Conservation (phyloP, 2,888 invertebrate species). For the Gibbula magus region DNA sequence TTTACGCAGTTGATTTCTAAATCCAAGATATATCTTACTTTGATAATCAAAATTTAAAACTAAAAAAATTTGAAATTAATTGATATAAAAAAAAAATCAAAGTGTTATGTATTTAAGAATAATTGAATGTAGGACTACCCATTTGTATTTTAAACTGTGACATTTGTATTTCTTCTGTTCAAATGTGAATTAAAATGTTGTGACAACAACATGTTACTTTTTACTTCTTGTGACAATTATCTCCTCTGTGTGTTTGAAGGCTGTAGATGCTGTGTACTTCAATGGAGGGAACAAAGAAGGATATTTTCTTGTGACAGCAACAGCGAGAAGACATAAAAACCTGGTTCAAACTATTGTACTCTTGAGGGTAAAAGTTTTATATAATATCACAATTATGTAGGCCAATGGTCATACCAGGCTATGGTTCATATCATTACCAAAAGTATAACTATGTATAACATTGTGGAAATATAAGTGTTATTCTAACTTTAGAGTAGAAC, state of each 20-base stretch:
- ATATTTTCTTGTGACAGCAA: constrained; percentile 82
- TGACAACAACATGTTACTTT: not conserved
- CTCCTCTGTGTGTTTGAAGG: constrained; percentile 76
- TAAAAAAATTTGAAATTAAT: too few relatives aligned
- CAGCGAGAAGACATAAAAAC: constrained; percentile 76
- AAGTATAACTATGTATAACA: not conserved
- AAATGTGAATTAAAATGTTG: too few relatives aligned
- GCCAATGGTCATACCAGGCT: not conserved
- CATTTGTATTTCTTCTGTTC: too few relatives aligned
- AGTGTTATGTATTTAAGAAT: too few relatives aligned
- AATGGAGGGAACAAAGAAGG: constrained; percentile 82
- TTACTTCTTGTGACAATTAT: not conserved
- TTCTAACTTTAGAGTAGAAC: not conserved
- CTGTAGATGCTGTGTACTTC: constrained; percentile 88
- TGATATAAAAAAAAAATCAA: too few relatives aligned
- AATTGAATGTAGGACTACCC: too few relatives aligned
- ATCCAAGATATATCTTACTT: too few relatives aligned
- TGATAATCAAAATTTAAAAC: too few relatives aligned
- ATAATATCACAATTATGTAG: not conserved
- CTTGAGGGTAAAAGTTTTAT: constrained; percentile 75
- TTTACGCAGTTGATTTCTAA: too few relatives aligned
- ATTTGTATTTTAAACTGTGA: too few relatives aligned
- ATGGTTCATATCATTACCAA: too few relatives aligned
- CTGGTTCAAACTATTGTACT: constrained; percentile 83
- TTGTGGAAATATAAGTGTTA: not conserved